Evolutionary conservation across 2,797 vertebrate genomes (phyloP).

Genomic region (Hyperoplus lanceolatus): DNA sequence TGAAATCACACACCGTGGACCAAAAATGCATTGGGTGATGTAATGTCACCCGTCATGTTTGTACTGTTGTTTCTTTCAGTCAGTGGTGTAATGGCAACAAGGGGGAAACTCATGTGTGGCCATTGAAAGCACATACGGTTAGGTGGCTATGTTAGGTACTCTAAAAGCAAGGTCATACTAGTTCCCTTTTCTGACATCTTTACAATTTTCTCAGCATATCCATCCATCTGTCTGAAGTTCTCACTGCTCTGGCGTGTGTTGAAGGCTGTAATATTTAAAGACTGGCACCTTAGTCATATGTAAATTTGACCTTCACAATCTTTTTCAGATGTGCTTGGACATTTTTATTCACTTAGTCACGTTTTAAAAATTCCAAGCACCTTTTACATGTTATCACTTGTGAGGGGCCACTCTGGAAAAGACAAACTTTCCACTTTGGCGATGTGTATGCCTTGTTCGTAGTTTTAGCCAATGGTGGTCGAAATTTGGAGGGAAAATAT

Average conservation of each 20-base stretch:
- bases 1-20: slow-evolving; percentile 72
- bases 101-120: slow-evolving; percentile 25
- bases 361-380: slow-evolving; percentile 2
- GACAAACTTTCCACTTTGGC: slow-evolving; percentile 2
- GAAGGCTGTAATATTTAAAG: not conserved
- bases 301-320: not conserved
- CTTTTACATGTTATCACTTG: slow-evolving; percentile 6
- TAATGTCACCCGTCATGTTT: slow-evolving; percentile 44
- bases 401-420: slow-evolving; percentile 28
- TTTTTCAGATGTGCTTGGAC: slow-evolving; percentile 4
- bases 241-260: slow-evolving; percentile 9
- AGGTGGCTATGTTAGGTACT: slow-evolving; percentile 27
- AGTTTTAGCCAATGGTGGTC: not conserved
- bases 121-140: slow-evolving; percentile 59
- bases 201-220: slow-evolving; percentile 7
- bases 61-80: slow-evolving; percentile 43
- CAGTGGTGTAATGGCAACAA: slow-evolving; percentile 52
- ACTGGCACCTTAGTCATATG: not conserved
- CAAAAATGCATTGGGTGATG: slow-evolving; percentile 75
- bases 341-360: not conserved
- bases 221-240: slow-evolving; percentile 16
- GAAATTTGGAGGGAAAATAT: slow-evolving; percentile 13
- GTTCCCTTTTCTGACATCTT: slow-evolving; percentile 33
- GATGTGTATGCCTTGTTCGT: slow-evolving; percentile 18
- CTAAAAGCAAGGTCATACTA: slow-evolving; percentile 38